These are phyloP conservation scores for Anthoscopus minutus DNA, from an alignment of 2,113 vertebrate species.

Conservation along the genomic window DNA sequence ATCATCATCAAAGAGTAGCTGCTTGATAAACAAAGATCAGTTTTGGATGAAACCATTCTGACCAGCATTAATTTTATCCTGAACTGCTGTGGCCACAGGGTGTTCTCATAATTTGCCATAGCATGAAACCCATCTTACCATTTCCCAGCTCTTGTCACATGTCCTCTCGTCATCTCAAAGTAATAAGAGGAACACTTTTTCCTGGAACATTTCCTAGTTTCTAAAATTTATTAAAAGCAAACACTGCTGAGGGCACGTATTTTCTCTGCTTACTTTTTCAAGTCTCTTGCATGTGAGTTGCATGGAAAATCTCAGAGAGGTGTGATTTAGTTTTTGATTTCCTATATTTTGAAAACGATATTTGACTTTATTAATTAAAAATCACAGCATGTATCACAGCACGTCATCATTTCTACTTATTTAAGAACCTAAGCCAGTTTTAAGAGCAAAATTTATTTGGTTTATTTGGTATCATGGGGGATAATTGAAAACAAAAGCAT, in stretches of 20 bases:
- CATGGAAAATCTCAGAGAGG: neutral
- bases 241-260: neutral
- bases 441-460: neutral
- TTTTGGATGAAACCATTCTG: neutral
- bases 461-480: neutral
- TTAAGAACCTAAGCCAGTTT: neutral
- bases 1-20: neutral
- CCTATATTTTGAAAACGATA: neutral
- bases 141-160: neutral
- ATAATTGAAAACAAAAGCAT: neutral
- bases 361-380: neutral
- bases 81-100: neutral
- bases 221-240: neutral
- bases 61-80: neutral
- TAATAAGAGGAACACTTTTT: neutral
- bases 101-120: neutral
- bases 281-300: neutral
- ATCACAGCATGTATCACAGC: neutral
- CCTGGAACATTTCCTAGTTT: neutral
- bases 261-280: neutral
- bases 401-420: neutral
- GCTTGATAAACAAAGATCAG: neutral
- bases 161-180: neutral
- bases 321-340: neutral
- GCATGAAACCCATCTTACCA: neutral